Conservation (phyloP, 2,797 vertebrate genomes). For the Mormyrops boulengeri region DNA sequence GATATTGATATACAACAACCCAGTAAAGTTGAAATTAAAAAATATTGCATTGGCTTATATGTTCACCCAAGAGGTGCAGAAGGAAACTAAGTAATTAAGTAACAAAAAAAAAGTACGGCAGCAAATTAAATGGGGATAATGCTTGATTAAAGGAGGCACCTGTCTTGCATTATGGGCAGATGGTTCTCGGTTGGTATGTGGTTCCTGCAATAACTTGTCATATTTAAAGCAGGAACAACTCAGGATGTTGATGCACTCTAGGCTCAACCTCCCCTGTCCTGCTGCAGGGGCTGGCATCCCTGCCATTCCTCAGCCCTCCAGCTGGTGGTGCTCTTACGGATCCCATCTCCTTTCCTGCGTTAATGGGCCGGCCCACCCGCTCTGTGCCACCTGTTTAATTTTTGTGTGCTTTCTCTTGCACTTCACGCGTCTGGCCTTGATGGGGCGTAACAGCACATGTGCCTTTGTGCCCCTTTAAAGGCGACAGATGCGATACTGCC, state of each 20-base stretch:
- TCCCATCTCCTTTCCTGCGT: slow-evolving; percentile 17
- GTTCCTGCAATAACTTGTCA: background rate
- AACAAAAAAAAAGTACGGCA: background rate
- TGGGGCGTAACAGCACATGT: slow-evolving; percentile 48
- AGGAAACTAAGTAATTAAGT: background rate
- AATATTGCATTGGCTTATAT: background rate
- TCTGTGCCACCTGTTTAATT: slow-evolving; percentile 49
- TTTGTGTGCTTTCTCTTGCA: slow-evolving; percentile 5
- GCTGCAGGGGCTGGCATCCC: background rate
- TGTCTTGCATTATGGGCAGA: background rate
- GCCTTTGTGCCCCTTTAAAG: slow-evolving; percentile 49
- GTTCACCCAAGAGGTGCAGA: background rate
- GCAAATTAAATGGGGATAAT: background rate
- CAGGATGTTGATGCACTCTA: background rate
- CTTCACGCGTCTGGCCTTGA: slow-evolving; percentile 43
- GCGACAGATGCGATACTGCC: slow-evolving; percentile 48
- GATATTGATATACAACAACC: background rate
- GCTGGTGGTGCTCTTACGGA: slow-evolving; percentile 8
- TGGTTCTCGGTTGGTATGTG: background rate
- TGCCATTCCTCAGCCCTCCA: background rate
- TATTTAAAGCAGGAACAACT: slow-evolving; percentile 7
- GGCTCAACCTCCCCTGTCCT: no score
- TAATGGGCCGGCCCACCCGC: slow-evolving; percentile 12
- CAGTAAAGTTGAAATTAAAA: background rate
- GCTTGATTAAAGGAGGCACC: background rate